These are phyloP conservation scores for Autographa pulchrina DNA, from an alignment of 2,888 invertebrate species.

Conservation along the genomic window DNA sequence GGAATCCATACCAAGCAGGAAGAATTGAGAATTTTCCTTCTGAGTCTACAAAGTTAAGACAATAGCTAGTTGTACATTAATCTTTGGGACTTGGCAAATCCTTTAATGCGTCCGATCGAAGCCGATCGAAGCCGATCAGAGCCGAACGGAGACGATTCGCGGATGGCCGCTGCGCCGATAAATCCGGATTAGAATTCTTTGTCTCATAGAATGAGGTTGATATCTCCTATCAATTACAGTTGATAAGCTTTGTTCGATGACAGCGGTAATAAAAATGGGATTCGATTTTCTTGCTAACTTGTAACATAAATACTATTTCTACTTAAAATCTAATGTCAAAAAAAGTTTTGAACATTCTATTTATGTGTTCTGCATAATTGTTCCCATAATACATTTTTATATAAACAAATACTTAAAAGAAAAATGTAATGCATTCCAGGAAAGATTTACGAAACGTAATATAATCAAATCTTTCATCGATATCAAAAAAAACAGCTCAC, in stretches of 20 bases:
- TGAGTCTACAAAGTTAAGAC: slow-evolving; percentile 50
- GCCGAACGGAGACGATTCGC: slow-evolving; percentile 65
- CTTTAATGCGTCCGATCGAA: slow-evolving; percentile 77
- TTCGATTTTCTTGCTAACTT: neutral
- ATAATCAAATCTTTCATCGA: neutral
- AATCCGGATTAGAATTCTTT: slow-evolving; percentile 80
- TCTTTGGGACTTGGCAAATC: slow-evolving; percentile 76
- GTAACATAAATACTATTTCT: neutral
- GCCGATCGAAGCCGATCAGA: slow-evolving; percentile 57
- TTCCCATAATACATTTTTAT: neutral
- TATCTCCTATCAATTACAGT: slow-evolving; percentile 44
- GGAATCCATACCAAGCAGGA: slow-evolving; percentile 50
- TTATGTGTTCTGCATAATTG: no score
- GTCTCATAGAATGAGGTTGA: slow-evolving; percentile 45
- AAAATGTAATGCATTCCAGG: neutral
- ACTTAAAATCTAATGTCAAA: no score
- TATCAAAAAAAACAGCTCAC: neutral
- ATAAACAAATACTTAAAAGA: neutral
- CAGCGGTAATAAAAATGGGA: neutral
- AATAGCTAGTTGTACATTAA: slow-evolving; percentile 69
- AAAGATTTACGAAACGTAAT: neutral
- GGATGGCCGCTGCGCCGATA: slow-evolving; percentile 67
- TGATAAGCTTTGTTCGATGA: slow-evolving; percentile 8
- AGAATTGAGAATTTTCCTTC: slow-evolving; percentile 27
- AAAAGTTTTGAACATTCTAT: no score